Evolutionary conservation across 2,888 invertebrate genomes (phyloP).

Genomic region (Agrypnus murinus): DNA sequence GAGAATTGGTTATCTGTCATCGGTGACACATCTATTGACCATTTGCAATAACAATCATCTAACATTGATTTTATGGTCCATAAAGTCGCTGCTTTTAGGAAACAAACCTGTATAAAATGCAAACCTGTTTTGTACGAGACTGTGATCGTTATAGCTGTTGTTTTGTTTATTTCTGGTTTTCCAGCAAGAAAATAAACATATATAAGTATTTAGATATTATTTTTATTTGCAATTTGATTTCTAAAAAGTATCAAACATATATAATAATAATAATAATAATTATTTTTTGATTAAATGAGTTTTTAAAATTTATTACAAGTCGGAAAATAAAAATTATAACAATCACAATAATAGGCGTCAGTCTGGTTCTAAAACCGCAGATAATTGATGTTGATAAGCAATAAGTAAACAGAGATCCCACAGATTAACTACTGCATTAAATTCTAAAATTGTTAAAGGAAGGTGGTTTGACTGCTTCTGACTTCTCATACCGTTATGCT

Average conservation of each 20-base stretch:
- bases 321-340: too few species aligned
- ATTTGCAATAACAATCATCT: slow-evolving; percentile 1
- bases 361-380: slow-evolving; percentile 8
- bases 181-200: too few species aligned
- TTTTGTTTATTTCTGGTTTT: too few species aligned
- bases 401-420: slow-evolving; percentile 26
- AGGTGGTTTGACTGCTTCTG: slow-evolving; percentile 39
- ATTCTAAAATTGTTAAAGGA: slow-evolving; percentile 18
- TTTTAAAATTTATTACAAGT: too few species aligned
- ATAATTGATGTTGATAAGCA: slow-evolving; percentile 19
- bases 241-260: too few species aligned
- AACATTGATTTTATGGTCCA: slow-evolving; percentile 9
- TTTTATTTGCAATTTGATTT: too few species aligned
- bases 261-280: too few species aligned
- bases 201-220: too few species aligned
- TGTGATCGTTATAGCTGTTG: too few species aligned
- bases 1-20: too few species aligned
- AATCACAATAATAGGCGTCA: neutral
- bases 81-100: slow-evolving; percentile 20
- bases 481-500: slow-evolving; percentile 44
- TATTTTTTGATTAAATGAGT: too few species aligned
- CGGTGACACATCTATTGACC: neutral
- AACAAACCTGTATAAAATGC: neutral
- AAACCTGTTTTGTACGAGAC: slow-evolving; percentile 3
- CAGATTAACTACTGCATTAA: slow-evolving; percentile 34